These are phyloP conservation scores for Bibio marci DNA, from an alignment of 2,888 invertebrate genomes.

Conservation along the genomic window DNA sequence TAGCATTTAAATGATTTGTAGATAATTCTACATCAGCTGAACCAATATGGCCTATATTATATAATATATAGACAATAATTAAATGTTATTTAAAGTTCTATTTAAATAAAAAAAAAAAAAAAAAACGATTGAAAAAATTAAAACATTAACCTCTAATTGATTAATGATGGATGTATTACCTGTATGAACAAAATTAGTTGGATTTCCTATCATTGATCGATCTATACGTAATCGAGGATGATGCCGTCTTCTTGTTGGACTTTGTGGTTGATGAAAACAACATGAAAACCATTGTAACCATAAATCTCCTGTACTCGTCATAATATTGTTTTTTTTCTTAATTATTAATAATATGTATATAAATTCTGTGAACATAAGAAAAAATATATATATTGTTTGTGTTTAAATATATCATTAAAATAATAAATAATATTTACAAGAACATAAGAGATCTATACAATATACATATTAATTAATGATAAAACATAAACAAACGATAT, in stretches of 20 bases:
- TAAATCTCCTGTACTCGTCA: slow-evolving; percentile 62
- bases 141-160: too few species aligned
- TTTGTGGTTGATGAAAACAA: slow-evolving; percentile 68
- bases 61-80: too few species aligned
- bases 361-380: too few species aligned
- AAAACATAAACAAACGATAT: too few species aligned
- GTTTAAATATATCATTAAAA: too few species aligned
- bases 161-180: slow-evolving; percentile 30
- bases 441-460: too few species aligned
- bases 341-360: background rate
- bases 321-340: slow-evolving; percentile 24
- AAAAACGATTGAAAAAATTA: background rate
- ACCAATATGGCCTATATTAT: slow-evolving; percentile 52
- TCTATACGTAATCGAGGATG: slow-evolving; percentile 62
- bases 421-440: too few species aligned
- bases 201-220: slow-evolving; percentile 88
- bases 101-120: slow-evolving; percentile 1
- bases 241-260: slow-evolving; percentile 49
- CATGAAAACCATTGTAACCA: slow-evolving; percentile 89
- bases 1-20: slow-evolving; percentile 62
- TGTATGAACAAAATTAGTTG: slow-evolving; percentile 91
- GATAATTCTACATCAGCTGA: slow-evolving; percentile 78
- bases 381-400: too few species aligned
- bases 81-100: too few species aligned
- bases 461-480: too few species aligned